Percentiles rank a stretch among this genome's conserved stretches.
Conservation (phyloP, 2,113 vertebrate species). For the Gadus macrocephalus region DNA sequence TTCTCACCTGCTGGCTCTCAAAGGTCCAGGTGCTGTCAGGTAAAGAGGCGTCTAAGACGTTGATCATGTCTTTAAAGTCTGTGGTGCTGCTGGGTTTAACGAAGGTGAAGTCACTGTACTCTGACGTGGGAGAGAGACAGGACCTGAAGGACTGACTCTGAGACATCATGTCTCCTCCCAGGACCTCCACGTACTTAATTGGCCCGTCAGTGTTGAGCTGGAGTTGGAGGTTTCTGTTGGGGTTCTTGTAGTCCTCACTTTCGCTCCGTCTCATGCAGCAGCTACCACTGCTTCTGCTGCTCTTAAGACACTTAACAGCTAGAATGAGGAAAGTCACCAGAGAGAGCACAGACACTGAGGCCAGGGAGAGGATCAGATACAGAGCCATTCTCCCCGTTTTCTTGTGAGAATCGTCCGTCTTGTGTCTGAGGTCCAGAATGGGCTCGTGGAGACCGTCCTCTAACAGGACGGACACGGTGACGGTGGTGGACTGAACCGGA, state of each 20-base stretch:
- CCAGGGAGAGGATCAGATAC: constrained; percentile 64
- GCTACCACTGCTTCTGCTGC: constrained; percentile 52
- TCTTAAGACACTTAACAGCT: constrained; percentile 57
- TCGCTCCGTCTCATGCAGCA: constrained; percentile 38
- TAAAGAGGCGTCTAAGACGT: constrained; percentile 32
- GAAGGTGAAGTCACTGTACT: constrained; percentile 74
- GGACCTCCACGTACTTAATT: constrained; percentile 73
- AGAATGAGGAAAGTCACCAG: constrained; percentile 62
- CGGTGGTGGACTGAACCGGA: constrained; percentile 61
- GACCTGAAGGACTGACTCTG: constrained; percentile 66
- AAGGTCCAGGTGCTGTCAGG: constrained; percentile 42
- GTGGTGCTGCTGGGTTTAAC: constrained; percentile 59
- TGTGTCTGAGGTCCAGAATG: constrained; percentile 53
- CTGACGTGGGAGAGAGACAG: constrained; percentile 71
- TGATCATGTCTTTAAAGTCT: constrained; percentile 37
- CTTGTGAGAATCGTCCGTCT: constrained; percentile 43
- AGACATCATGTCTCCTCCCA: constrained; percentile 63
- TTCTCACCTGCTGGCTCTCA: constrained; percentile 44
- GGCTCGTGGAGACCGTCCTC: constrained; percentile 56
- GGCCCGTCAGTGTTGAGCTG: constrained; percentile 69
- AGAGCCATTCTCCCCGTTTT: constrained; percentile 49
- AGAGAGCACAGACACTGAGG: constrained; percentile 60
- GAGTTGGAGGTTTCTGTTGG: constrained; percentile 57
- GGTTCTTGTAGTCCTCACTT: constrained; percentile 38
- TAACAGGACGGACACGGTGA: constrained; percentile 58